phyloP scores from a whole-genome alignment of 2,113 vertebrate genomes.

The Sinocyclocheilus grahami region DNA sequence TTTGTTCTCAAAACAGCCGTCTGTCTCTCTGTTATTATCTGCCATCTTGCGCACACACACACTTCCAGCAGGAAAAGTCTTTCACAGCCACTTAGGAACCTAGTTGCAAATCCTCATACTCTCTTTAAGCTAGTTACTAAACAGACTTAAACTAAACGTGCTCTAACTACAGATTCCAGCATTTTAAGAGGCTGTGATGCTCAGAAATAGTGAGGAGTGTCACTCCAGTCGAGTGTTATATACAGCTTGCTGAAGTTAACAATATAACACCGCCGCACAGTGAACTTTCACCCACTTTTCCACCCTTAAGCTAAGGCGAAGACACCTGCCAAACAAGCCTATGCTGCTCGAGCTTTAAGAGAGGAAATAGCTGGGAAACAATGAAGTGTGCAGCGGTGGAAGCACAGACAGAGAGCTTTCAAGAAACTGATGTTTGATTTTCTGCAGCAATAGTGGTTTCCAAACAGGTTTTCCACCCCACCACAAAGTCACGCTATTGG shows the following conservation, averaged over 20 bases:
- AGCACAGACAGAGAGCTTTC: neutral
- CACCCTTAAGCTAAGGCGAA: slow-evolving; percentile 26
- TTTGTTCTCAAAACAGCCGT: slow-evolving; percentile 37
- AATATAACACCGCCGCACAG: slow-evolving; percentile 8
- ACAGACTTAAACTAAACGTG: neutral
- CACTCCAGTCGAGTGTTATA: neutral
- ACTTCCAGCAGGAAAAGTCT: neutral
- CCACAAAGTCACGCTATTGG: neutral
- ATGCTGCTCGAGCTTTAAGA: neutral
- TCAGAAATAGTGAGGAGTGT: neutral
- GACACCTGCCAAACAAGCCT: neutral
- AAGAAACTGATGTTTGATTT: neutral
- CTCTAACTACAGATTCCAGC: neutral
- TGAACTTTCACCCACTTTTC: slow-evolving; percentile 69
- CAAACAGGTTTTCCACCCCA: slow-evolving; percentile 8
- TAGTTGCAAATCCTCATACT: neutral
- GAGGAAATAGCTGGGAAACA: no score
- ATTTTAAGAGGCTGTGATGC: neutral
- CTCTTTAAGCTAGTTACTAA: neutral
- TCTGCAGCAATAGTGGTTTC: neutral
- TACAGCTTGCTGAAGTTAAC: neutral
- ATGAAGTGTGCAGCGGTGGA: neutral
- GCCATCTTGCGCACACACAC: no score
- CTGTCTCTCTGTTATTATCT: neutral
- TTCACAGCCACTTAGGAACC: neutral